Evolutionary conservation across 2,888 invertebrate genomes (phyloP).

Genomic region (Laspeyria flexula): DNA sequence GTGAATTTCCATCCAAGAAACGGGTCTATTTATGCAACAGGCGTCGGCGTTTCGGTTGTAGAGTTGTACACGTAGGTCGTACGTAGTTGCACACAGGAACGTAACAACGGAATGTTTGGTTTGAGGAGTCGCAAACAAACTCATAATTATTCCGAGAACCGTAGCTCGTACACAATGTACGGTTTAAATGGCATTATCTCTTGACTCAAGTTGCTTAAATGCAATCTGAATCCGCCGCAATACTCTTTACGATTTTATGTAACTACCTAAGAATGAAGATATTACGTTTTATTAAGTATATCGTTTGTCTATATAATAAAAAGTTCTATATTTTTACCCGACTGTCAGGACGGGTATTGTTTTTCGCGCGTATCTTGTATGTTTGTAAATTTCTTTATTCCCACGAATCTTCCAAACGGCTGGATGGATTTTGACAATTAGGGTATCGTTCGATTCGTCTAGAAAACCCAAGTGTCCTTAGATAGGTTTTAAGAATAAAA

Average conservation of each 20-base stretch:
- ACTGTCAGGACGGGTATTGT: too few species aligned
- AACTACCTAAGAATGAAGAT: slow-evolving; percentile 1
- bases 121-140: slow-evolving; percentile 80
- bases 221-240: slow-evolving; percentile 34
- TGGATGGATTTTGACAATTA: too few species aligned
- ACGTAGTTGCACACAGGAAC: slow-evolving; percentile 66
- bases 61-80: slow-evolving; percentile 71
- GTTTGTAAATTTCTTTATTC: too few species aligned
- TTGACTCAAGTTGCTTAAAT: slow-evolving; percentile 55
- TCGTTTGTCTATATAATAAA: too few species aligned
- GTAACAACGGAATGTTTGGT: slow-evolving; percentile 78
- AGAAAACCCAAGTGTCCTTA: too few species aligned
- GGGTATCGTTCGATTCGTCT: too few species aligned
- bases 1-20: slow-evolving; percentile 77
- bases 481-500: too few species aligned
- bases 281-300: background rate
- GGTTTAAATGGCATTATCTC: slow-evolving; percentile 59
- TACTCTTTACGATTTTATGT: slow-evolving; percentile 13
- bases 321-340: too few species aligned
- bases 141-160: slow-evolving; percentile 73
- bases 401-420: too few species aligned
- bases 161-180: slow-evolving; percentile 63
- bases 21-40: slow-evolving; percentile 76
- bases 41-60: slow-evolving; percentile 72
- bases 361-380: too few species aligned